Evolutionary conservation across 2,888 invertebrate species (phyloP).

Genomic region (Brenthis hecate): DNA sequence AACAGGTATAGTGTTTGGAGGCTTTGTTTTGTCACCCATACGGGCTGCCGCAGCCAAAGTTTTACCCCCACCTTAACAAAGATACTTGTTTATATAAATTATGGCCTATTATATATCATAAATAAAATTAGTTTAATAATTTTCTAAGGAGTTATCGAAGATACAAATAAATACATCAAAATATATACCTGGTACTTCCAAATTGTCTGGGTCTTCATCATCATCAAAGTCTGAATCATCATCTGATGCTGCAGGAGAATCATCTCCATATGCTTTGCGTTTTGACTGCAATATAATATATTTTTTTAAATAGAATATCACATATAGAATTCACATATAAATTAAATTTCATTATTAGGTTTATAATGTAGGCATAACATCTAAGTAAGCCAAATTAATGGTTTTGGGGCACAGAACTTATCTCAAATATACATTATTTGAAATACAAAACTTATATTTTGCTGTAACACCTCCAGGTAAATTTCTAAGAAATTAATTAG

Average conservation of each 20-base stretch:
- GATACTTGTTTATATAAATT: not conserved
- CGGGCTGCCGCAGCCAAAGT: constrained; percentile 91
- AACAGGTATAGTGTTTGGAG: constrained; percentile 55
- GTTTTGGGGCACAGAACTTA: too few relatives aligned
- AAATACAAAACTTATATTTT: too few relatives aligned
- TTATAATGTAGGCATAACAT: too few relatives aligned
- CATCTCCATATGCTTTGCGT: constrained; percentile 62
- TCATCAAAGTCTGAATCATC: constrained; percentile 89
- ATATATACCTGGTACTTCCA: constrained; percentile 91
- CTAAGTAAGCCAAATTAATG: too few relatives aligned
- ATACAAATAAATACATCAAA: constrained; percentile 2
- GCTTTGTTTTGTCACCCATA: constrained; percentile 81
- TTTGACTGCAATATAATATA: constrained; percentile 60
- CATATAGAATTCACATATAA: not conserved
- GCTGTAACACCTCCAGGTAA: too few relatives aligned
- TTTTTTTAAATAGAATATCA: not conserved
- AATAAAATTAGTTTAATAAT: too few relatives aligned
- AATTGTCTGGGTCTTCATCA: constrained; percentile 95
- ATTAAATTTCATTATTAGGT: too few relatives aligned
- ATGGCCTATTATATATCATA: too few relatives aligned
- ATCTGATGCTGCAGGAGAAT: constrained; percentile 73
- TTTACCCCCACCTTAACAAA: constrained; percentile 88
- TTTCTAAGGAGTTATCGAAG: not conserved
- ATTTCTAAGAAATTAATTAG: too few relatives aligned
- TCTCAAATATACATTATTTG: too few relatives aligned